Evolutionary conservation across 2,888 invertebrate species (phyloP).

Genomic region (Spodoptera exigua): DNA sequence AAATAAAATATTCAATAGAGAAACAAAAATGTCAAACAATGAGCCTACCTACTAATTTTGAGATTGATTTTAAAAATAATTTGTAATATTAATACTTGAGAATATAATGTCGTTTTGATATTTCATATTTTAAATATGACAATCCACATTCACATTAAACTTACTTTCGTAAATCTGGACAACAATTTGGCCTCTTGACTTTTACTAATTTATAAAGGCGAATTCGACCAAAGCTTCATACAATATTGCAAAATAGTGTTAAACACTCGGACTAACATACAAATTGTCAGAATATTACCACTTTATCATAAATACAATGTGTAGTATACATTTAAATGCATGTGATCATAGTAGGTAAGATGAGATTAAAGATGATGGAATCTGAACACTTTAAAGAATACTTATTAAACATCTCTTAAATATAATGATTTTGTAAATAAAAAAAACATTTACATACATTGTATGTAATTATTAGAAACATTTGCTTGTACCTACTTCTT

Average conservation of each 20-base stretch:
- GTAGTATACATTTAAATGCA: slow-evolving; percentile 45
- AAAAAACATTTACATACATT: slow-evolving; percentile 43
- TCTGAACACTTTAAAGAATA: slow-evolving; percentile 60
- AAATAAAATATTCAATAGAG: no score
- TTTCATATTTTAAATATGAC: slow-evolving; percentile 52
- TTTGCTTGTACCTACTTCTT: slow-evolving; percentile 32
- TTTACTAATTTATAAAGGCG: slow-evolving; percentile 74
- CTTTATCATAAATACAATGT: slow-evolving; percentile 28
- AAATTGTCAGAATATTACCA: slow-evolving; percentile 18
- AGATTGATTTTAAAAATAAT: slow-evolving; percentile 23
- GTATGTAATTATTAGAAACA: slow-evolving; percentile 49
- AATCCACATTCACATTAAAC: slow-evolving; percentile 47
- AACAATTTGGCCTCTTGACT: slow-evolving; percentile 88
- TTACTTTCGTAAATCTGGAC: slow-evolving; percentile 73
- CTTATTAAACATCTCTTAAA: slow-evolving; percentile 48
- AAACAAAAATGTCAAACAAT: no score
- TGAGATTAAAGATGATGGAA: slow-evolving; percentile 46
- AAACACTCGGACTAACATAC: slow-evolving; percentile 51
- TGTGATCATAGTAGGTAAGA: slow-evolving; percentile 40
- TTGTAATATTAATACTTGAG: slow-evolving; percentile 32
- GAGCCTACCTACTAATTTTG: slow-evolving; percentile 11
- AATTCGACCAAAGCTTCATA: slow-evolving; percentile 68
- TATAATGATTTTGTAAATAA: slow-evolving; percentile 43
- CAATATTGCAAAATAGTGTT: slow-evolving; percentile 64
- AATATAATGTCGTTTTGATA: slow-evolving; percentile 40